A percentile compares a stretch with the other conserved stretches of the same genome.
Conservation (phyloP, 2,888 invertebrate genomes). For the Nomada fucata region DNA sequence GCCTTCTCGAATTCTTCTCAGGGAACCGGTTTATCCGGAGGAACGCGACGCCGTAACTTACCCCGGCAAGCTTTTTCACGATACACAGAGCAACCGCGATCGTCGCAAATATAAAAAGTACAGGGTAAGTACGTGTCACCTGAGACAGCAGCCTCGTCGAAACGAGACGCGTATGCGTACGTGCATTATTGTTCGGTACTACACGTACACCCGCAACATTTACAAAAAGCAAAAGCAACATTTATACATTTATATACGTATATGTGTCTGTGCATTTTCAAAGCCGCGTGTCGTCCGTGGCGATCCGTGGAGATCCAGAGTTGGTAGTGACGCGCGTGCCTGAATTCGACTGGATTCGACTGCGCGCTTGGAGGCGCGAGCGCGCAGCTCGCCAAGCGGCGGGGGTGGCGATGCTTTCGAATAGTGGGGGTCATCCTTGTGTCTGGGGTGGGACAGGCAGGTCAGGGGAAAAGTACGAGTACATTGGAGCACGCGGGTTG, state of each 20-base stretch:
- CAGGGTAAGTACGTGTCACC: not conserved
- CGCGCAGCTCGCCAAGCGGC: conserved; percentile 46
- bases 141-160: conserved; percentile 13
- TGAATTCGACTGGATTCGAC: conserved; percentile 65
- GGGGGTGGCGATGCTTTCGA: conserved; percentile 42
- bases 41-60: no score
- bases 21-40: no score
- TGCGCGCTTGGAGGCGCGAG: conserved; percentile 56
- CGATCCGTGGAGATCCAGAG: conserved; percentile 22
- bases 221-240: no score
- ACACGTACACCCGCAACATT: no score
- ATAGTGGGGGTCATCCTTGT: conserved; percentile 52
- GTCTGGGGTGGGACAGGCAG: conserved; percentile 56
- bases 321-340: conserved; percentile 61
- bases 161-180: no score
- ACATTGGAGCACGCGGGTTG: conserved; percentile 65
- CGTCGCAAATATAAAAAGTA: not conserved
- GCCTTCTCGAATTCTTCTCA: no score
- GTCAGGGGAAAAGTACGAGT: conserved; percentile 58
- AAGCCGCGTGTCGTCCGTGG: conserved; percentile 30
- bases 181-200: no score
- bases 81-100: not conserved
- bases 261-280: conserved; percentile 13
- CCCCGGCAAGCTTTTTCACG: not conserved
- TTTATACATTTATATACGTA: not conserved